Percentiles rank a stretch among this genome's conserved stretches.
Conservation (phyloP, 2,888 invertebrate species). For the Drosophila limbata region DNA sequence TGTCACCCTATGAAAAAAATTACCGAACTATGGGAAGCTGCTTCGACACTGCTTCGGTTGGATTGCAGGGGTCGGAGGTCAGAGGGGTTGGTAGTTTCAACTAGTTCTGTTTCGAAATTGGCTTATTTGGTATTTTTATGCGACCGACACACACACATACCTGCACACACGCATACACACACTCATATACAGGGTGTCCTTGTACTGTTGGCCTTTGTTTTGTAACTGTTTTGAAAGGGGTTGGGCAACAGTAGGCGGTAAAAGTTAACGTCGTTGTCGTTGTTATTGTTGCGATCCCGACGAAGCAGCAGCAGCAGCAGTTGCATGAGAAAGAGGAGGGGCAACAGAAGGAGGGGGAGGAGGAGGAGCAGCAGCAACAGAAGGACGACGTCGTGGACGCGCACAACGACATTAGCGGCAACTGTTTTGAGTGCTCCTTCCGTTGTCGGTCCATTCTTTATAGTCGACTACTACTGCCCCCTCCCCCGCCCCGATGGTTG, state of each 20-base stretch:
- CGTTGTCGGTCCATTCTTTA: constrained; percentile 77
- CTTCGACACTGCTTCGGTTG: constrained; percentile 11
- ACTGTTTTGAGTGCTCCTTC: constrained; percentile 81
- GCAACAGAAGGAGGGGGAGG: neutral
- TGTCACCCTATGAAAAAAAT: constrained; percentile 41
- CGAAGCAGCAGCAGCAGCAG: constrained; percentile 30
- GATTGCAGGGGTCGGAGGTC: constrained; percentile 3
- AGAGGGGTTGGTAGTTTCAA: constrained; percentile 39
- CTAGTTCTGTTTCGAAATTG: constrained; percentile 77
- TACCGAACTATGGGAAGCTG: constrained; percentile 22
- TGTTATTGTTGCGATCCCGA: constrained; percentile 41
- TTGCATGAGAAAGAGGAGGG: neutral
- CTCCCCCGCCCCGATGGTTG: neutral
- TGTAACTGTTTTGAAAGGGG: constrained; percentile 75
- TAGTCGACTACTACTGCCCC: constrained; percentile 47
- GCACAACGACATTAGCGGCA: constrained; percentile 76
- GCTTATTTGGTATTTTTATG: constrained; percentile 80
- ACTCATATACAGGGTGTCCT: constrained; percentile 12
- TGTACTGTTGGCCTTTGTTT: constrained; percentile 68
- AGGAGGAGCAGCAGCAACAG: constrained; percentile 30
- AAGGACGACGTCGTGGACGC: constrained; percentile 65
- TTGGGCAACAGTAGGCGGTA: constrained; percentile 63
- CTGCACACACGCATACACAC: constrained; percentile 21
- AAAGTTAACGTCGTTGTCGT: constrained; percentile 75
- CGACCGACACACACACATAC: constrained; percentile 39